Conservation (phyloP, 1,140 invertebrate genomes). For the Plectrocnemia conspersa region DNA sequence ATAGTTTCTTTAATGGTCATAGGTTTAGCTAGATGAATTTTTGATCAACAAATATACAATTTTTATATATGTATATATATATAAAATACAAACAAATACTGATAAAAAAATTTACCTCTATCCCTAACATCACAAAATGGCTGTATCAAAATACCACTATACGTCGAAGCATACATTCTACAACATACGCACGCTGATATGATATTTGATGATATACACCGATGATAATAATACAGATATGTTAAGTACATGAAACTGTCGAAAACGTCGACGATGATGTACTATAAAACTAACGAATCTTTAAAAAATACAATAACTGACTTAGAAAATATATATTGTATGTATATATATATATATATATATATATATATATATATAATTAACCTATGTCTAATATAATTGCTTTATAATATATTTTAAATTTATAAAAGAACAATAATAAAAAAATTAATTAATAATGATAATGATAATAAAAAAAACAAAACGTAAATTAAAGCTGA, state of each 20-base stretch:
- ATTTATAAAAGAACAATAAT: not conserved
- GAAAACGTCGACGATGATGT: not conserved
- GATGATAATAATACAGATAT: conserved; percentile 6
- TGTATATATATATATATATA: too few species aligned
- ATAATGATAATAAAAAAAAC: not conserved
- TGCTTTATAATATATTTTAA: not conserved
- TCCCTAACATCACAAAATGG: too few species aligned
- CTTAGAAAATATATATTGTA: conserved; percentile 4
- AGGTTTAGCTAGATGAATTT: too few species aligned
- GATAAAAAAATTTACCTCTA: too few species aligned
- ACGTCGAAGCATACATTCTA: too few species aligned
- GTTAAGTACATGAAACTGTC: not conserved
- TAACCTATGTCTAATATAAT: not conserved
- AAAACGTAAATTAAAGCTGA: conserved; percentile 12
- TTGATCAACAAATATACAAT: too few species aligned
- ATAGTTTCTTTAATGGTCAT: too few species aligned
- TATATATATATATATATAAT: too few species aligned
- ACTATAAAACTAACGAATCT: not conserved
- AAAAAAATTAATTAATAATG: not conserved
- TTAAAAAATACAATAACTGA: not conserved
- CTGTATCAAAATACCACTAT: too few species aligned
- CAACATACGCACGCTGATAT: not conserved
- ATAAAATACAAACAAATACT: too few species aligned
- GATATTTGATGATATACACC: too few species aligned
- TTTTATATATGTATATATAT: too few species aligned